Evolutionary conservation across 2,797 vertebrate species (phyloP), one percentile per base, ranked within the genome.

Genomic region (Acestrorhynchus altus): DNA sequence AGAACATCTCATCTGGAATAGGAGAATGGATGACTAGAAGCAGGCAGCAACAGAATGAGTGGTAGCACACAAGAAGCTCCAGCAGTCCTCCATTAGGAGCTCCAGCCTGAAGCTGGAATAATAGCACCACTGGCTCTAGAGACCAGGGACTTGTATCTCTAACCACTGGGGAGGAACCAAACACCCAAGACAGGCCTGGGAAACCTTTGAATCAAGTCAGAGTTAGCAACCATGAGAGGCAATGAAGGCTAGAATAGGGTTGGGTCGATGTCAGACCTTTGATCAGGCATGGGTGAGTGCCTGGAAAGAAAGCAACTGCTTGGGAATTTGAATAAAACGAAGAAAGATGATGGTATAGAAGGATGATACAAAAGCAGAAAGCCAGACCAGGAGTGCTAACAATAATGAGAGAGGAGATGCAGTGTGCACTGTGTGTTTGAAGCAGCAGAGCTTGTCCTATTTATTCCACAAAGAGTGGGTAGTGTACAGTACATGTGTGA

Each of bases 1-100:
- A 81, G 66, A 69, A 80, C 81, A 82, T 77, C 82, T 72, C n/a
- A 76, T 77, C 54, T 60, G 77, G 86, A 87, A 80, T 18, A 31
- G 44, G 81, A 84, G 83, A 89, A 82, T 69, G 72, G 86, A 84
- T 87, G 84, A 85, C 64, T 42, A 63, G 74, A 0, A 64, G 81
- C 1, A 67, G 75, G 78, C 76, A 86, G 87, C 83, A 87, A 86
- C 86, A 84, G 77, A 87, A 80, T 71, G 72, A 20, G 46, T 16
- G 70, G 74, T 83, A 75, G 39, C 35, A 79, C 18, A 22, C 56
- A 66, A 47, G 74, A 64, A 70, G 35, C 24, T 66, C 51, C 15
- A 47, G 44, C 66, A 69, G 44, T 22, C 22, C 59, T 11, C 13
- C 51, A 54, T 24, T 54, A 54, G n/a, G 31, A 35, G 56, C 18